These are phyloP conservation scores for Colius striatus DNA, from an alignment of 2,113 vertebrate species.

Conservation along the genomic window DNA sequence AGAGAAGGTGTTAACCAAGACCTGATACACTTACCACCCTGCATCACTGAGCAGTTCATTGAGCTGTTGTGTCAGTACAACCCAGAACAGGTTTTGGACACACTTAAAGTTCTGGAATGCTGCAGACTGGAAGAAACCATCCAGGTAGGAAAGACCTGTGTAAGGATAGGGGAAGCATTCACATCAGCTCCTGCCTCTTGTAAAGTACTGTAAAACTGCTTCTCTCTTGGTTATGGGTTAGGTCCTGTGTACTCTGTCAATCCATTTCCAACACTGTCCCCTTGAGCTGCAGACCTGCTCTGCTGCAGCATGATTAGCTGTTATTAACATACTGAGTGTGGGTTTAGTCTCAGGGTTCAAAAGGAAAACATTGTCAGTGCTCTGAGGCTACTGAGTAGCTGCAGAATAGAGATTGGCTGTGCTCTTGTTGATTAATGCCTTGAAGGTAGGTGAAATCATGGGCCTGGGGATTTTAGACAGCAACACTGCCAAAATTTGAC, in stretches of 20 bases:
- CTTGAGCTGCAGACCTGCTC: not conserved
- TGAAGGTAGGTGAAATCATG: not conserved
- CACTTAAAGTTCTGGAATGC: constrained; percentile 84
- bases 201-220: not conserved
- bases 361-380: not conserved
- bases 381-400: not conserved
- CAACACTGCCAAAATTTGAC: fast-evolving
- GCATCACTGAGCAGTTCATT: constrained; percentile 86
- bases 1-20: constrained; percentile 85
- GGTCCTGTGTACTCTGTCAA: not conserved
- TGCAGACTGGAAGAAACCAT: constrained; percentile 92
- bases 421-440: not conserved
- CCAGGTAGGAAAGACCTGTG: constrained; percentile 74
- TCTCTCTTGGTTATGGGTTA: not conserved
- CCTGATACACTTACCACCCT: constrained; percentile 73
- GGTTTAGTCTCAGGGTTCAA: not conserved
- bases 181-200: not conserved
- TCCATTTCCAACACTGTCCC: not conserved
- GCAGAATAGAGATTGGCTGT: not conserved
- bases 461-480: not conserved
- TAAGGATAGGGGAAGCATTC: not conserved
- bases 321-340: not conserved
- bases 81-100: constrained; percentile 82
- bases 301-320: not conserved
- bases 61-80: constrained; percentile 87